Percentiles rank a stretch among this genome's conserved stretches.
Conservation (phyloP, 1,140 invertebrate genomes). For the Drosophila simulans region DNA sequence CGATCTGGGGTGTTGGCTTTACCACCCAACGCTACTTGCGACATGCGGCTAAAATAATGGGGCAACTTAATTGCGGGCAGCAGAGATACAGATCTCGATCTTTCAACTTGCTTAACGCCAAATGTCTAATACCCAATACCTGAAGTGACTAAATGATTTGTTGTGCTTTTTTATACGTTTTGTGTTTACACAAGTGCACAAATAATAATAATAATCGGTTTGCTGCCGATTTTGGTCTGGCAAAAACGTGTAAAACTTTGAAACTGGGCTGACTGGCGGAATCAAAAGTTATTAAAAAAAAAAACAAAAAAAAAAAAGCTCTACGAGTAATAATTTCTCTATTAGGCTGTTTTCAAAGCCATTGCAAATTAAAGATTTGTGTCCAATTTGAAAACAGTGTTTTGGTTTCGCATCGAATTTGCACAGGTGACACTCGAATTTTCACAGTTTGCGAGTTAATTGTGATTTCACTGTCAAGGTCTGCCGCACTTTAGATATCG, state of each 20-base stretch:
- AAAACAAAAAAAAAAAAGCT: not conserved
- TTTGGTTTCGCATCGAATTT: conserved; percentile 8
- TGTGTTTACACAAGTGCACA: not conserved
- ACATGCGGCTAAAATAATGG: not conserved
- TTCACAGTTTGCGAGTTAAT: conserved; percentile 5
- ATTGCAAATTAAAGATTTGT: not conserved
- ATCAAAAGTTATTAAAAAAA: not conserved
- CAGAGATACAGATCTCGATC: too few relatives aligned
- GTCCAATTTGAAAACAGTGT: not conserved
- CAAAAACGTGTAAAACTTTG: conserved; percentile 4
- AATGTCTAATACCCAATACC: too few relatives aligned
- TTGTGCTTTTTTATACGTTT: not conserved
- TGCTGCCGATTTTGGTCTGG: not conserved
- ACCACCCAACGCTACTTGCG: not conserved
- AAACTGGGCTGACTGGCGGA: not conserved
- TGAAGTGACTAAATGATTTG: not conserved
- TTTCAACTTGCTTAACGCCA: not conserved
- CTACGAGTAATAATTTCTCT: not conserved
- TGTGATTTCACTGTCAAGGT: conserved; percentile 1
- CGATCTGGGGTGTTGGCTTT: not conserved
- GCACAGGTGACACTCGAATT: conserved; percentile 9
- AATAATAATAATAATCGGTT: conserved; percentile 1
- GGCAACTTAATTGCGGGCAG: not conserved
- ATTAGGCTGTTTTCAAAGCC: not conserved
- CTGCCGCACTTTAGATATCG: not conserved